phyloP scores from a whole-genome alignment of 2,888 invertebrate genomes.

The Drosophila neotestacea region DNA sequence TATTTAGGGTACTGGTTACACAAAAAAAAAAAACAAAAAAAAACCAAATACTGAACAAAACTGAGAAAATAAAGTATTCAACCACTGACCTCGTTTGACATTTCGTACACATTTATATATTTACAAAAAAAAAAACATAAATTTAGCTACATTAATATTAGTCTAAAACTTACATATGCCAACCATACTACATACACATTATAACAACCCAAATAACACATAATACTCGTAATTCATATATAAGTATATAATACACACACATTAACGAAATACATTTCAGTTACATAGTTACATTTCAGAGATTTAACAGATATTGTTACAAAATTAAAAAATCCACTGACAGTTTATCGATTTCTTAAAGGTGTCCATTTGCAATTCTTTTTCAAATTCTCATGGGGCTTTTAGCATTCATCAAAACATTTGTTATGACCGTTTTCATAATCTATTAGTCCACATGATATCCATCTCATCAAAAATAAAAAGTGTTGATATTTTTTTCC shows the following conservation, averaged over 20 bases:
- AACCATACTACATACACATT: conserved; percentile 19
- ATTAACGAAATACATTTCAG: neutral
- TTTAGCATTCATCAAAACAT: neutral
- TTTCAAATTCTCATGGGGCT: neutral
- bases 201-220: conserved; percentile 9
- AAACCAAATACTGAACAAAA: conserved; percentile 29
- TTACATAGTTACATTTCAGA: neutral
- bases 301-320: no score
- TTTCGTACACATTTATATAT: conserved; percentile 52
- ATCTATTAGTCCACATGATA: neutral
- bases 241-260: conserved; percentile 17
- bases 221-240: conserved; percentile 9
- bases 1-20: conserved; percentile 85
- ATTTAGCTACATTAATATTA: conserved; percentile 33
- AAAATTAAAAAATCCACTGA: no score
- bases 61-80: conserved; percentile 37
- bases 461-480: neutral
- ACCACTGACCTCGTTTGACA: conserved; percentile 58
- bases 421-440: neutral
- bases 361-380: no score
- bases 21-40: conserved; percentile 69
- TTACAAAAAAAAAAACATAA: conserved; percentile 15
- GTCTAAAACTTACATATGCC: conserved; percentile 29
- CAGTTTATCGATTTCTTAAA: no score
- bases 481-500: neutral